These are phyloP conservation scores for Otolemur crassicaudatus DNA, from an alignment of 2,797 vertebrate genomes.

Conservation along the genomic window DNA sequence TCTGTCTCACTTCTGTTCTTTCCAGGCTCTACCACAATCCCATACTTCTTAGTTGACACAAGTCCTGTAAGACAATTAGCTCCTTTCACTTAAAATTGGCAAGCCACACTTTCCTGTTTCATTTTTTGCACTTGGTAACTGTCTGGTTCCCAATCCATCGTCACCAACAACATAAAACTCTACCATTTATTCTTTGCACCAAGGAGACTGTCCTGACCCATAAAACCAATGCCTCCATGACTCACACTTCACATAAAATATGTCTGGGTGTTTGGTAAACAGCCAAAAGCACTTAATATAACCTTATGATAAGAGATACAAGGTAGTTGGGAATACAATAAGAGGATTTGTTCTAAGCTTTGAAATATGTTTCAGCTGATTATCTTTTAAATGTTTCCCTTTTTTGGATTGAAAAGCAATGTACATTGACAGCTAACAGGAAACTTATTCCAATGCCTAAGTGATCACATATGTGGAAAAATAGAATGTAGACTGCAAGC, in stretches of 20 bases:
- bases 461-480: slow-evolving; percentile 13
- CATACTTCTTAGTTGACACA: neutral
- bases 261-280: slow-evolving; percentile 41
- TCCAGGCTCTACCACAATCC: neutral
- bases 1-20: neutral
- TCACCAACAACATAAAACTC: slow-evolving; percentile 6
- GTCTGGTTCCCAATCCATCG: slow-evolving; percentile 29
- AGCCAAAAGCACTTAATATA: neutral
- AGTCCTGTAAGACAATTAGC: neutral
- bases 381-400: slow-evolving; percentile 42
- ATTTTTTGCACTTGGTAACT: slow-evolving; percentile 47
- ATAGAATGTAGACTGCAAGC: neutral
- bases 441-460: neutral
- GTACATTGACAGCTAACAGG: neutral
- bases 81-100: slow-evolving; percentile 52
- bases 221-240: neutral
- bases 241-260: slow-evolving; percentile 43
- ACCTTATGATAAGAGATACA: slow-evolving; percentile 40
- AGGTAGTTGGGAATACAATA: slow-evolving; percentile 7
- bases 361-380: slow-evolving; percentile 60
- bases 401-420: neutral
- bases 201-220: neutral
- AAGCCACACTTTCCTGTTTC: neutral
- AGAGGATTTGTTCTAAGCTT: slow-evolving; percentile 55
- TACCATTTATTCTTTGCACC: neutral